These are phyloP conservation scores for Tenthredo livida DNA, from an alignment of 2,888 invertebrate species.

Conservation along the genomic window DNA sequence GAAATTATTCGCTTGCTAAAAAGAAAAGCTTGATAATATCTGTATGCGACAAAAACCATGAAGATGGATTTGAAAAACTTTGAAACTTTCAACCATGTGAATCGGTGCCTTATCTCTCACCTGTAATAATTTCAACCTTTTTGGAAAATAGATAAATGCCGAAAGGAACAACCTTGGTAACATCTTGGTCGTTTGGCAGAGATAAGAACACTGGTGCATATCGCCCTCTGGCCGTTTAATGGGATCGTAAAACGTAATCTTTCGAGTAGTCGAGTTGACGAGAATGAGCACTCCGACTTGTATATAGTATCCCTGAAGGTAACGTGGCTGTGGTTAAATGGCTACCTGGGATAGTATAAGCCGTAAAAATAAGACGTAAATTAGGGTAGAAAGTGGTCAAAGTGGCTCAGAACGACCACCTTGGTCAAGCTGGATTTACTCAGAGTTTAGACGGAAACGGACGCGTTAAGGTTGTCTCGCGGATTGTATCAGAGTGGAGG, in stretches of 20 bases:
- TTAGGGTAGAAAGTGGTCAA: conserved; percentile 52
- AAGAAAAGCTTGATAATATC: background rate
- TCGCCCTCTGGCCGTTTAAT: conserved; percentile 35
- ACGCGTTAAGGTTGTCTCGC: conserved; percentile 41
- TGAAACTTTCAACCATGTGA: background rate
- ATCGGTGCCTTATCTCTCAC: background rate
- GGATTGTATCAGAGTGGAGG: conserved; percentile 24
- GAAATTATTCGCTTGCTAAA: background rate
- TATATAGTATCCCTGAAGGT: background rate
- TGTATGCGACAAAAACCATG: background rate
- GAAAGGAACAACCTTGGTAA: conserved; percentile 4
- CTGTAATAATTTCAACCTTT: background rate
- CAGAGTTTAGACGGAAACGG: conserved; percentile 24
- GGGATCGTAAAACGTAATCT: conserved; percentile 52
- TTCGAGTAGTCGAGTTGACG: conserved; percentile 30
- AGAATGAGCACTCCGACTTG: conserved; percentile 24
- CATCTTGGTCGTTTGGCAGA: background rate
- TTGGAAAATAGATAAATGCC: background rate
- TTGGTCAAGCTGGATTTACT: conserved; percentile 27
- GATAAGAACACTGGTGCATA: conserved; percentile 19
- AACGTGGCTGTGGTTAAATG: conserved; percentile 39
- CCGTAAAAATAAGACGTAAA: conserved; percentile 52
- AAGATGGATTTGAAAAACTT: background rate
- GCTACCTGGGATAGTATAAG: conserved; percentile 40
- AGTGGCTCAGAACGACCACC: conserved; percentile 34